Base-by-base conservation (phyloP, 2,113 vertebrate genomes). In the Hyaena hyaena region DNA sequence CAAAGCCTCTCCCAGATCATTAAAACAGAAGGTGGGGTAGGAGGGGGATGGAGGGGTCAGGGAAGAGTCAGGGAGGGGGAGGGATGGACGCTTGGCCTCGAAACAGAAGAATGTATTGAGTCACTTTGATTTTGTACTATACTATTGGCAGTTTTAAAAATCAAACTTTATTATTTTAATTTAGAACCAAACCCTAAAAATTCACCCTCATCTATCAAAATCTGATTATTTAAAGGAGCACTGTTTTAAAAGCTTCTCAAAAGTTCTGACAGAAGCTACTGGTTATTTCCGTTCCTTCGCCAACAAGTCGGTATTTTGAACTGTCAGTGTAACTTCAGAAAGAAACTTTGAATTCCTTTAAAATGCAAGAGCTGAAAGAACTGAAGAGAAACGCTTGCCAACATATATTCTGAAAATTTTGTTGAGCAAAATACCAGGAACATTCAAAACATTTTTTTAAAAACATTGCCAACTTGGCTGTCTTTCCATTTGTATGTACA, bases 331-430 rank as follows among this genome's bases (percentile, higher is more conserved):
- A 82, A 93, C 91, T 80, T 80, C 26, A 45, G 63, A 66, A 68
- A 77, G 33, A 53, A 61, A n/a, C 26, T 65, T 63, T 77, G 35
- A 83, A 43, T 86, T 84, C 23, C 39, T 87, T 58, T 77, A 79
- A 96, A 82, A 89, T 48, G 23, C 39, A 88, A 69, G 17, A 65
- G 35, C 45, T 68, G 31, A 28, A 35, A 93, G 28, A 93, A 65
- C 76, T 17, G 24, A 90, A 66, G 11, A 24, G 16, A 73, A 93
- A 68, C 39, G 83, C 3, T 86, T 77, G 85, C 77, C 92, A 91
- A 94, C 88, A 45, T 48, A 26, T 28, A 73, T 63, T 85, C n/a
- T 84, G 69, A 92, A 92, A 90, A 71, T 80, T 50, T 80, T 50
- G 10, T 66, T 55, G 35, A 77, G 48, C n/a, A 88, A 90, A 45